Evolutionary conservation across 2,888 invertebrate species (phyloP).

Genomic region (Rhagonycha lutea): DNA sequence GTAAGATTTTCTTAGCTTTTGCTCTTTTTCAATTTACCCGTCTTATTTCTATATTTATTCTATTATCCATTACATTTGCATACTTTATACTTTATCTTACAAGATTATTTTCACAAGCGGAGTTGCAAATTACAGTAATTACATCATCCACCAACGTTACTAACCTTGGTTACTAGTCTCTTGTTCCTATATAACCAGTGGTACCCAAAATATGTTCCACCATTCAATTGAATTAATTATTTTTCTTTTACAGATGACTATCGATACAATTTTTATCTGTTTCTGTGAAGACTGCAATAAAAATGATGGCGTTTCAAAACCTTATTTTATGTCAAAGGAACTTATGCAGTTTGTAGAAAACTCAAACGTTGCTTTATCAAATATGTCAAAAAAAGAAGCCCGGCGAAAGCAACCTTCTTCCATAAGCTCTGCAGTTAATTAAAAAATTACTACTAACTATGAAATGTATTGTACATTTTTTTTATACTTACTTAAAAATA

Average conservation of each 20-base stretch:
- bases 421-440: not conserved
- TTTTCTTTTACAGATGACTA: slow-evolving; percentile 62
- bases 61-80: not conserved
- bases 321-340: slow-evolving; percentile 69
- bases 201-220: too few species aligned
- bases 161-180: too few species aligned
- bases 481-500: not conserved
- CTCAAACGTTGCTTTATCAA: slow-evolving; percentile 53
- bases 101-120: too few species aligned
- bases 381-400: not conserved
- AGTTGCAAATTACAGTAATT: too few species aligned
- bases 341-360: slow-evolving; percentile 70
- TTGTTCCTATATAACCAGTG: too few species aligned
- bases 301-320: slow-evolving; percentile 65
- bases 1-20: too few species aligned
- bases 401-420: not conserved
- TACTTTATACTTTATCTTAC: too few species aligned
- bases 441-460: not conserved
- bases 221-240: not conserved
- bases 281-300: slow-evolving; percentile 70
- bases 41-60: too few species aligned
- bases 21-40: too few species aligned
- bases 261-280: slow-evolving; percentile 70
- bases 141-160: too few species aligned
- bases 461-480: not conserved